Evolutionary conservation across 2,113 vertebrate species (phyloP), one percentile per base, ranked within the genome.

Genomic region (Tachuris rubrigastra): DNA sequence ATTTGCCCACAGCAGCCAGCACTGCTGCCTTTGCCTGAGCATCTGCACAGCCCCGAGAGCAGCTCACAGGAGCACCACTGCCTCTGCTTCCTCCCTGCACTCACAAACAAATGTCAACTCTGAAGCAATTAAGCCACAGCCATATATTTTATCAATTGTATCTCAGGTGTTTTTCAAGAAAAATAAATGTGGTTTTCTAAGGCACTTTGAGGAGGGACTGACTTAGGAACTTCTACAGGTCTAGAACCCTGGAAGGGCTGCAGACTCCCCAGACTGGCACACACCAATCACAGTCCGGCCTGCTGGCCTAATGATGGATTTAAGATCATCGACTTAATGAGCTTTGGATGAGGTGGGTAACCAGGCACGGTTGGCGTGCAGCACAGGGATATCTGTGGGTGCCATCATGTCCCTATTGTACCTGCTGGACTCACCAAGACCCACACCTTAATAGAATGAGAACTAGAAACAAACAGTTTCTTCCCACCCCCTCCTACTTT

Each of bases 21-120:
- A 0, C 35, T 4, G 58, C 87, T 25, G 55, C 4, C 28, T 46
- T 2, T 2, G 3, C 33, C 11, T 1, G 59, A 60, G 88, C 67
- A 28, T 22, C 65, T 5, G 4, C 33, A 6, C 0, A 5, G 62
- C 63, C 52, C 58, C 0, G 0, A 6, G 25, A 14, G 10, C 71
- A 15, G 67, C 85, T 77, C 74, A 3, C 0, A 0, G 41, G 10
- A 30, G 28, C 14, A 46, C 66, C 10, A 2, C 42, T 14, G 23
- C 55, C 28, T 0, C 69, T 7, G 3, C 59, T 66, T 20, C 81
- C 71, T 12, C 12, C 49, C n/a, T 5, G 27, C 53, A 21, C 37
- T 7, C 1, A 1, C 41, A 6, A 28, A 33, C 0, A 37, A 5
- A 10, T 2, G 8, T 9, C 85, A 37, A 33, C 59, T 19, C 68